Percentiles rank a stretch among this genome's conserved stretches.
phyloP scores from a whole-genome alignment of 2,888 invertebrate species.

The Lathronympha strigana region DNA sequence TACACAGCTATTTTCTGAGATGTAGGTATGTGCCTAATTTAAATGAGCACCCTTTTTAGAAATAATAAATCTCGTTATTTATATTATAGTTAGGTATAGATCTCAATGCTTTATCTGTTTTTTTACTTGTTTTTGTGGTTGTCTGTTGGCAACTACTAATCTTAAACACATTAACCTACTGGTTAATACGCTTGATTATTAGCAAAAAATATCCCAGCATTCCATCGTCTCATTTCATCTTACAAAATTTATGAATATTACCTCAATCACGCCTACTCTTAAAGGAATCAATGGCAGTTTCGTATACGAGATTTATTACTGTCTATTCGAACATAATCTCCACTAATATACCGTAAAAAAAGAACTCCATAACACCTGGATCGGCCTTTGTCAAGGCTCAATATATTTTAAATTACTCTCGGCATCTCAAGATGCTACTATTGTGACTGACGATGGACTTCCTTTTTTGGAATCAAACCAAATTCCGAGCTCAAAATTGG shows the following conservation, averaged over 20 bases:
- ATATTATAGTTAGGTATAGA: too few species aligned
- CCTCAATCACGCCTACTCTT: slow-evolving; percentile 72
- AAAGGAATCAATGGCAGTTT: slow-evolving; percentile 72
- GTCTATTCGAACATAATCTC: slow-evolving; percentile 78
- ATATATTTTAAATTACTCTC: slow-evolving; percentile 81
- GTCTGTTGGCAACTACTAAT: too few species aligned
- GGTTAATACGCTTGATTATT: slow-evolving; percentile 65
- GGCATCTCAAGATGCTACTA: slow-evolving; percentile 65
- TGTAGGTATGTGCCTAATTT: too few species aligned
- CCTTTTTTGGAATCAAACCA: slow-evolving; percentile 67
- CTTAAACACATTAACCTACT: too few species aligned
- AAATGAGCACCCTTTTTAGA: too few species aligned
- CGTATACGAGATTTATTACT: slow-evolving; percentile 78
- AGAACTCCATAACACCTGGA: slow-evolving; percentile 73
- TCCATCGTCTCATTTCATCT: slow-evolving; percentile 53
- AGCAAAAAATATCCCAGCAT: slow-evolving; percentile 55
- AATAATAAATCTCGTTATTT: too few species aligned
- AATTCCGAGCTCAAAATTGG: slow-evolving; percentile 47
- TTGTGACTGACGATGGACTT: slow-evolving; percentile 73
- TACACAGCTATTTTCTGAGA: too few species aligned
- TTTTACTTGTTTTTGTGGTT: too few species aligned
- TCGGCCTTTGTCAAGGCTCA: slow-evolving; percentile 75
- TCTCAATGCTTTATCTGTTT: too few species aligned
- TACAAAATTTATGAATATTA: slow-evolving; percentile 80
- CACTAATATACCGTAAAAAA: slow-evolving; percentile 82